phyloP scores from a whole-genome alignment of 1,140 invertebrate genomes.

The Drusus annulatus region DNA sequence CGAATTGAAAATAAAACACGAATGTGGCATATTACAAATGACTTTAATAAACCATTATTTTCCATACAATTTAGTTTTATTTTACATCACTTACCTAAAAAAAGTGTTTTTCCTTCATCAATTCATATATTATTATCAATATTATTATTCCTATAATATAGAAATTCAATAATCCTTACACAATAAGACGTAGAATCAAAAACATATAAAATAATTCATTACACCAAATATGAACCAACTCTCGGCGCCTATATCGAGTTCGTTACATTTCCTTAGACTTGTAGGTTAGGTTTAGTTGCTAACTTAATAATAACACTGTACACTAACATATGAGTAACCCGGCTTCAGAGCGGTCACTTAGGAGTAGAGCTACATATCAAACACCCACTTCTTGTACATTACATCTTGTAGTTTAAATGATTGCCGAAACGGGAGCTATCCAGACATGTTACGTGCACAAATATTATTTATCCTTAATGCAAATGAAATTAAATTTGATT shows the following conservation, averaged over 20 bases:
- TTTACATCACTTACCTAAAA: conserved; percentile 59
- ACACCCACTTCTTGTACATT: background rate
- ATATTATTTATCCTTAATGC: background rate
- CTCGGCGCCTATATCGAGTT: background rate
- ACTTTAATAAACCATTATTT: conserved; percentile 59
- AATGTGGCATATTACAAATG: conserved; percentile 59
- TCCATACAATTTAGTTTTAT: conserved; percentile 57
- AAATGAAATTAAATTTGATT: background rate
- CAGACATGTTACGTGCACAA: background rate
- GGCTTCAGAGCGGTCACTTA: background rate
- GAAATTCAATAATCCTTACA: conserved; percentile 45
- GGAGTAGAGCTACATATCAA: background rate
- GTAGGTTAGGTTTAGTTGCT: conserved; percentile 1
- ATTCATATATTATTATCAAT: conserved; percentile 49
- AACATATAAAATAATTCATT: conserved; percentile 46
- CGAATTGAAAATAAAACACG: conserved; percentile 25
- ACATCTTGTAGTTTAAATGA: conserved; percentile 2
- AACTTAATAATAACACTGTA: conserved; percentile 18
- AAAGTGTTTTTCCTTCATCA: conserved; percentile 48
- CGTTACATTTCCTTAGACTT: conserved; percentile 27
- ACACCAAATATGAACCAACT: conserved; percentile 24
- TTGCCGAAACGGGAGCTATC: background rate
- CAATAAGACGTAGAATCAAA: conserved; percentile 37
- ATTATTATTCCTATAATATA: conserved; percentile 50
- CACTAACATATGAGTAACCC: background rate